A percentile compares a stretch with the other conserved stretches of the same genome.
phyloP scores from a whole-genome alignment of 2,888 invertebrate genomes.

The Lymantria monacha region DNA sequence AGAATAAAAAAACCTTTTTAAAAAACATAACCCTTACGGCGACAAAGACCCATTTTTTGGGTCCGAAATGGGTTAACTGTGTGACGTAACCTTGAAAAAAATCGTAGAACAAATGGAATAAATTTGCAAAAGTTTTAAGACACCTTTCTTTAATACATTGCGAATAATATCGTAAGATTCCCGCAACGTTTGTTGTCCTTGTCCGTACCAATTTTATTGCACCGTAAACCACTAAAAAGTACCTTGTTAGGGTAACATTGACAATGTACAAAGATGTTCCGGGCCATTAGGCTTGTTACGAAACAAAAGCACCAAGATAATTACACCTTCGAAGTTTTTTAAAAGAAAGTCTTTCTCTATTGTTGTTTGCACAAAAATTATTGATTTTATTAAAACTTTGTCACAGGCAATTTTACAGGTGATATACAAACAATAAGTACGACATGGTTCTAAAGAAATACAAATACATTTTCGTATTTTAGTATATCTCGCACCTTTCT shows the following conservation, averaged over 20 bases:
- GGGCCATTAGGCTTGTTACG: slow-evolving; percentile 62
- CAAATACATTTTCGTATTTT: slow-evolving; percentile 32
- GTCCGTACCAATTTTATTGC: slow-evolving; percentile 70
- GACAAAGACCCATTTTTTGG: slow-evolving; percentile 58
- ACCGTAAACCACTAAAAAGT: slow-evolving; percentile 78
- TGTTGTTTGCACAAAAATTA: slow-evolving; percentile 60
- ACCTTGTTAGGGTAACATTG: slow-evolving; percentile 58
- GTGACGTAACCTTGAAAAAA: slow-evolving; percentile 41
- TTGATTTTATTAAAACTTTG: slow-evolving; percentile 36
- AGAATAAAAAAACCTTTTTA: slow-evolving; percentile 56
- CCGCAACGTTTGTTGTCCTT: slow-evolving; percentile 76
- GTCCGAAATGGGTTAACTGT: slow-evolving; percentile 62
- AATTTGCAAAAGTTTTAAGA: slow-evolving; percentile 19
- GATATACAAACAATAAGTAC: slow-evolving; percentile 20
- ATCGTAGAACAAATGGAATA: slow-evolving; percentile 19
- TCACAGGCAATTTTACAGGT: slow-evolving; percentile 33
- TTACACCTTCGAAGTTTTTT: slow-evolving; percentile 60
- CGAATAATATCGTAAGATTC: slow-evolving; percentile 48
- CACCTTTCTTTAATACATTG: slow-evolving; percentile 38
- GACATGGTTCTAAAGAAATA: slow-evolving; percentile 37
- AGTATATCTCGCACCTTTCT: slow-evolving; percentile 27
- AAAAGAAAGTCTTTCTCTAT: slow-evolving; percentile 77
- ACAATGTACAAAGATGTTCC: slow-evolving; percentile 68
- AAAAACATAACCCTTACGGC: slow-evolving; percentile 71
- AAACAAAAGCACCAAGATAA: slow-evolving; percentile 66